Evolutionary conservation across 2,113 vertebrate genomes (phyloP).

Genomic region (Glaucomys volans): DNA sequence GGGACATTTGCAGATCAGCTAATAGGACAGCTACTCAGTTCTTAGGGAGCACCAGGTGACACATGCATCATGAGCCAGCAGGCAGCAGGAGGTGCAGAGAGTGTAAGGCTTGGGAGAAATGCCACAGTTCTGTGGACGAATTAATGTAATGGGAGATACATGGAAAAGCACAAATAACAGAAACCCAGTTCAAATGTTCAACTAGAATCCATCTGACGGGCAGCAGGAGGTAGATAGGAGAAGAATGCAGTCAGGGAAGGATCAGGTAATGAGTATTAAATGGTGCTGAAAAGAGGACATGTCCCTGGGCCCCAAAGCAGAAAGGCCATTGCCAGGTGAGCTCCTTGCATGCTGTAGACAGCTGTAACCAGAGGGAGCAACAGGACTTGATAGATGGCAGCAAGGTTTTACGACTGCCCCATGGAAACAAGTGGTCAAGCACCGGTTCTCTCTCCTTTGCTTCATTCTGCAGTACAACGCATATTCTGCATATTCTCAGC

Average conservation of each 20-base stretch:
- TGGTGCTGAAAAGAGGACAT: background rate
- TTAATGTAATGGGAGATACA: background rate
- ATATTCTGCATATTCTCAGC: background rate
- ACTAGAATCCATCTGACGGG: background rate
- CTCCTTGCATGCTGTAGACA: background rate
- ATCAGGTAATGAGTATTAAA: background rate
- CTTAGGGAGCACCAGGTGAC: background rate
- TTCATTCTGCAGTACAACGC: background rate
- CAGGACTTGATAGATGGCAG: background rate
- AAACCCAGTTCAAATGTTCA: background rate
- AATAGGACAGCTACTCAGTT: background rate
- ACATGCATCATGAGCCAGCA: background rate
- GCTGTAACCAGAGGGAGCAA: background rate
- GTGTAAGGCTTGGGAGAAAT: background rate
- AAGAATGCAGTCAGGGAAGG: background rate
- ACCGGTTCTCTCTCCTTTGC: background rate
- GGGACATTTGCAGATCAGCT: background rate
- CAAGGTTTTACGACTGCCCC: background rate
- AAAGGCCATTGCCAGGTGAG: background rate
- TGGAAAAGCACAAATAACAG: background rate
- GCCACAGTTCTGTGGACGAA: background rate
- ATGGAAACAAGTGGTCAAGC: background rate
- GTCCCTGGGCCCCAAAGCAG: background rate
- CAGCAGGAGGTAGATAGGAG: background rate
- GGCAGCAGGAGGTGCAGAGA: background rate